Evolutionary conservation across 2,113 vertebrate genomes (phyloP).

Genomic region (Cyprinodon tularosa): DNA sequence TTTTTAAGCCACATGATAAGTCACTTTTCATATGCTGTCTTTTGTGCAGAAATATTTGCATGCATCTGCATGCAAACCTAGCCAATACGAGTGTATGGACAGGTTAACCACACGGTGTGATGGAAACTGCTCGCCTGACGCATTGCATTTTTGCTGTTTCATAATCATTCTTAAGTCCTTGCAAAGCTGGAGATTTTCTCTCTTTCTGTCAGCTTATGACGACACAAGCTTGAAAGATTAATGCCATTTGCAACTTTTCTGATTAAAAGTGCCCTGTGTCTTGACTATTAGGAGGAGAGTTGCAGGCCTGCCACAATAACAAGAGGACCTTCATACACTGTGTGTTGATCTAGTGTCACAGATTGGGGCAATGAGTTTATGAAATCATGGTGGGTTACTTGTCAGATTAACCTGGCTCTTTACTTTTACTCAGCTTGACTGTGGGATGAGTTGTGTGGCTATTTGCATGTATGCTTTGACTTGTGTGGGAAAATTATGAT

Average conservation of each 20-base stretch:
- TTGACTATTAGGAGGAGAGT: slow-evolving; percentile 50
- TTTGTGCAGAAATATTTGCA: slow-evolving; percentile 36
- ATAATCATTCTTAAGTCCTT: slow-evolving; percentile 70
- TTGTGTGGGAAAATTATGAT: slow-evolving; percentile 1
- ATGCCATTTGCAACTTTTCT: slow-evolving; percentile 62
- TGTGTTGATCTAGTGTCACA: slow-evolving; percentile 32
- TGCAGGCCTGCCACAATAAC: slow-evolving; percentile 58
- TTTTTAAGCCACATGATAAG: slow-evolving; percentile 20
- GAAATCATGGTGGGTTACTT: slow-evolving; percentile 8
- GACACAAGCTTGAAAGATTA: slow-evolving; percentile 70
- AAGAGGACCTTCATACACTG: slow-evolving; percentile 25
- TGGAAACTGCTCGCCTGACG: slow-evolving; percentile 51
- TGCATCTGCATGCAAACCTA: slow-evolving; percentile 8
- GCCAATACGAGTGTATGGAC: slow-evolving; percentile 6
- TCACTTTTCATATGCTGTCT: slow-evolving; percentile 12
- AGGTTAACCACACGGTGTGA: slow-evolving; percentile 51
- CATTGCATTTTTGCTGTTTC: slow-evolving; percentile 63
- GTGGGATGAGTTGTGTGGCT: slow-evolving; percentile 9
- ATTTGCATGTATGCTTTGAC: slow-evolving; percentile 1
- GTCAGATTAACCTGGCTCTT: slow-evolving; percentile 36
- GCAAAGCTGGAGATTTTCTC: slow-evolving; percentile 69
- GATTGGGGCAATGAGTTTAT: slow-evolving; percentile 33
- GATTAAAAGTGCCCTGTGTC: slow-evolving; percentile 71
- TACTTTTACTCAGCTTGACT: slow-evolving; percentile 23
- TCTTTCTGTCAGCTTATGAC: slow-evolving; percentile 59